Percentiles rank a stretch among this genome's conserved stretches.
phyloP scores from a whole-genome alignment of 2,113 vertebrate genomes.

The Typhlomys cinereus region DNA sequence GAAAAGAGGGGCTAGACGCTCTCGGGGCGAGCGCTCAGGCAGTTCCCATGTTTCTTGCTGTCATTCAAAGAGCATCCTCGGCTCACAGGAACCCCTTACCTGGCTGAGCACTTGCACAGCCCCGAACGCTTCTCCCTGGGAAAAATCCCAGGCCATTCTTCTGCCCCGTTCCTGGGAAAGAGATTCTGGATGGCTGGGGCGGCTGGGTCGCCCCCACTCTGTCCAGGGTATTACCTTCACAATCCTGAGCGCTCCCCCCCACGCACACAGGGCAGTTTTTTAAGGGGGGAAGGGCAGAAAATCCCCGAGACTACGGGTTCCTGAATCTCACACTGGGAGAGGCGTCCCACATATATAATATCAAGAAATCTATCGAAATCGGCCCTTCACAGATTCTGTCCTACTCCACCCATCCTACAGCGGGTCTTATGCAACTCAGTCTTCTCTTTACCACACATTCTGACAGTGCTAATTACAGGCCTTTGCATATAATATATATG shows the following conservation, averaged over 20 bases:
- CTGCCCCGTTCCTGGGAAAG: constrained; percentile 58
- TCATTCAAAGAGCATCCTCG: constrained; percentile 67
- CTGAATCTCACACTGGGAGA: constrained; percentile 20
- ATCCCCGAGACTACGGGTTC: background rate
- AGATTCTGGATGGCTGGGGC: background rate
- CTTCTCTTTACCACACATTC: background rate
- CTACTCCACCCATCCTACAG: background rate
- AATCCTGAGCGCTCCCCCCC: constrained; percentile 64
- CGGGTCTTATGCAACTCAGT: background rate
- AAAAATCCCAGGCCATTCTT: constrained; percentile 66
- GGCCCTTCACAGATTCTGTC: constrained; percentile 29
- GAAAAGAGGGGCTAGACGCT: constrained; percentile 54
- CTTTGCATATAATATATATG: background rate
- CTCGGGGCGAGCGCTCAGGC: constrained; percentile 52
- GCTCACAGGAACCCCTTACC: constrained; percentile 37
- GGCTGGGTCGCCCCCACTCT: constrained; percentile 34
- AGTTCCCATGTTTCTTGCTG: constrained; percentile 63
- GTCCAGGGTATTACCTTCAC: constrained; percentile 69
- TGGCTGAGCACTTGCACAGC: constrained; percentile 48
- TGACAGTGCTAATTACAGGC: constrained; percentile 20
- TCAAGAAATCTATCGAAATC: constrained; percentile 56
- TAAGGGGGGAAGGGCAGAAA: constrained; percentile 50
- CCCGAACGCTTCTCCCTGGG: constrained; percentile 62
- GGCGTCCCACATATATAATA: background rate
- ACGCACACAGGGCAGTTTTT: constrained; percentile 57